A percentile compares a stretch with the other conserved stretches of the same genome.
phyloP scores from a whole-genome alignment of 2,113 vertebrate species.

The Catharus fuscescens region DNA sequence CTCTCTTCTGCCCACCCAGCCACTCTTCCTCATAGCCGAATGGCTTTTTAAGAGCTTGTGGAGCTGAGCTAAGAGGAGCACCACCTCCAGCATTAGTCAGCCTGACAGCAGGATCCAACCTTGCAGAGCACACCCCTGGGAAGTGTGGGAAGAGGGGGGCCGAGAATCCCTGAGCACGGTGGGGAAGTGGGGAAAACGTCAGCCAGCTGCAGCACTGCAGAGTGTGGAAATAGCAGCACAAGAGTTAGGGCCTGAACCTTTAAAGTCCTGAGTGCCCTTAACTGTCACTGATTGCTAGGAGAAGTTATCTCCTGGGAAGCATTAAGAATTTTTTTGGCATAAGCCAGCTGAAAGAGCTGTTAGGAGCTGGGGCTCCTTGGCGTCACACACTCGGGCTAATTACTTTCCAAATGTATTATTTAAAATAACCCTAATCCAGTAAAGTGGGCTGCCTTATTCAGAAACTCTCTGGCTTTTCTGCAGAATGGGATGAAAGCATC shows the following conservation, averaged over 20 bases:
- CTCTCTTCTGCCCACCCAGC: background rate
- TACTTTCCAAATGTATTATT: constrained; percentile 60
- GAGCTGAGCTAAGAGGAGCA: background rate
- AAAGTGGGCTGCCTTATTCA: constrained; percentile 2
- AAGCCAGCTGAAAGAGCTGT: background rate
- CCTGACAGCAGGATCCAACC: background rate
- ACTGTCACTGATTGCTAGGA: constrained; percentile 33
- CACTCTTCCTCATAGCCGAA: background rate
- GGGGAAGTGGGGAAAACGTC: background rate
- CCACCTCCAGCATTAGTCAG: background rate
- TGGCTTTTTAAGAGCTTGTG: background rate
- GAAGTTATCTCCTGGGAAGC: constrained; percentile 29
- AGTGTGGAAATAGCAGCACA: background rate
- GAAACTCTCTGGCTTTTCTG: background rate
- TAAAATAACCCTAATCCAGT: constrained; percentile 30
- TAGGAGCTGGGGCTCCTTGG: background rate
- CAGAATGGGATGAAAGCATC: background rate
- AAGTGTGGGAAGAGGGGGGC: background rate
- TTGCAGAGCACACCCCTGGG: background rate
- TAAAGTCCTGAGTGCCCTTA: constrained; percentile 26
- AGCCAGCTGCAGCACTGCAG: background rate
- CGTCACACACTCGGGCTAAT: constrained; percentile 12
- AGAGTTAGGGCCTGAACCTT: constrained; percentile 5
- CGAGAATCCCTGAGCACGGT: background rate
- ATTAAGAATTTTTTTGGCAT: constrained; percentile 25